Evolutionary conservation across 2,113 vertebrate genomes (phyloP), one percentile per base, ranked within the genome.

Genomic region (Ornithorhynchus anatinus): DNA sequence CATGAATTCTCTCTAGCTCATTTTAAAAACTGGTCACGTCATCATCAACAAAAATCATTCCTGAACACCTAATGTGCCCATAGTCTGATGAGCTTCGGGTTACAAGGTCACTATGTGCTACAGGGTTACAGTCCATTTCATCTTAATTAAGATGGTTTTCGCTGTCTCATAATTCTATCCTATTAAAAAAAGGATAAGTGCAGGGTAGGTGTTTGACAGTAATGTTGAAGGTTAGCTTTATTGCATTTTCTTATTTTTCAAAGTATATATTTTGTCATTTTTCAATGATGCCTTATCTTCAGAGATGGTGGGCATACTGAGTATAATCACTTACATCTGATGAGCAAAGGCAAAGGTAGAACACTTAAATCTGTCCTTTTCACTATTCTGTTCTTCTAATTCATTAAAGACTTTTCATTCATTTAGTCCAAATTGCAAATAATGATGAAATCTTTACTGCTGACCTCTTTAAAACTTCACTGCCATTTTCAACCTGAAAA

Each of bases 401-500:
- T 0, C 47, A 14, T 51, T 47, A 0, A 48, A 27, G 13, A 16
- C 29, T 48, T 48, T 48, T 48, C 23, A 23, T 16, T 8, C n/a
- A 48, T n/a, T 48, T 47, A 12, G 14, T 20, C n/a, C 33, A 32
- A 45, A 1, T 2, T 58, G 8, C 31, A 16, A 2, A 29, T 20
- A 52, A 4, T 61, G 10, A 6, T 53, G 45, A 6, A 19, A 36
- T 47, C 7, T 38, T 15, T n/a, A 10, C 1, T 15, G 12, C 42
- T 58, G 58, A 53, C 0, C 4, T 69, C 7, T 20, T 40, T 3
- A 27, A 0, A 12, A 27, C 47, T 31, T 48, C 19, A 16, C 19
- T 15, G 33, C 35, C n/a, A 53, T 0, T 2, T 43, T 35, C 0
- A 0, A 31, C 33, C 7, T 5, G 7, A 31, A 5, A 59, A 14